Percentiles rank a stretch among this genome's conserved stretches.
Conservation (phyloP, 2,888 invertebrate species). For the Mesopsocus fuscifrons region DNA sequence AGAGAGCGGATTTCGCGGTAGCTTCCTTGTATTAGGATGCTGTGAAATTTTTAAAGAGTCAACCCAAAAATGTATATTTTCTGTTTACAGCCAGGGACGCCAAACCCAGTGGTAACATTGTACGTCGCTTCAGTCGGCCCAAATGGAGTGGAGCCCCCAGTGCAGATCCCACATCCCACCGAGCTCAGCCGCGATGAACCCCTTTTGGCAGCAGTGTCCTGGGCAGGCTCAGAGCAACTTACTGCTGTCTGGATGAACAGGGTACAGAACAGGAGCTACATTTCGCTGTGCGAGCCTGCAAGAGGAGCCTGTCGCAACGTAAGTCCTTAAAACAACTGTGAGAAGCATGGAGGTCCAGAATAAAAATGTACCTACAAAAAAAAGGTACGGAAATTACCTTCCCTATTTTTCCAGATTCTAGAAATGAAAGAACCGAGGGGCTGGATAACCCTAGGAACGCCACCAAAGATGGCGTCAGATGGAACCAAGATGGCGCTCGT, state of each 20-base stretch:
- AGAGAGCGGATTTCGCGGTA: too few relatives aligned
- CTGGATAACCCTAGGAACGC: conserved; percentile 42
- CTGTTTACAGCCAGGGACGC: conserved; percentile 40
- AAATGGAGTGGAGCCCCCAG: not conserved
- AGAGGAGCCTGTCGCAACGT: conserved; percentile 15
- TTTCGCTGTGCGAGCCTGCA: conserved; percentile 35
- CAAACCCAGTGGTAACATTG: conserved; percentile 51
- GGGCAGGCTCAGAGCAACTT: conserved; percentile 48
- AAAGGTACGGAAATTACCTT: too few relatives aligned
- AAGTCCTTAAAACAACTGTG: conserved; percentile 2
- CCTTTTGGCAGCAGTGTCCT: conserved; percentile 47
- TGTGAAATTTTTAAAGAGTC: too few relatives aligned
- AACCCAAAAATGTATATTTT: too few relatives aligned
- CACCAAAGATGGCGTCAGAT: conserved; percentile 29
- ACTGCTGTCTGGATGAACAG: conserved; percentile 69
- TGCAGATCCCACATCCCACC: not conserved
- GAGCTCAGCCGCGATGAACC: conserved; percentile 29
- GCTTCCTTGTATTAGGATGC: too few relatives aligned
- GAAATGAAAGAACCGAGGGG: conserved; percentile 40
- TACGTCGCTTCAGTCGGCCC: conserved; percentile 29
- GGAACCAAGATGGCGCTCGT: conserved; percentile 6
- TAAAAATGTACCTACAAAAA: too few relatives aligned
- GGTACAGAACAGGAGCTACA: conserved; percentile 50
- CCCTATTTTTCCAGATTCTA: conserved; percentile 23
- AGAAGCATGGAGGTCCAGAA: too few relatives aligned